Evolutionary conservation across 2,113 vertebrate genomes (phyloP).

Genomic region (Cebus imitator): DNA sequence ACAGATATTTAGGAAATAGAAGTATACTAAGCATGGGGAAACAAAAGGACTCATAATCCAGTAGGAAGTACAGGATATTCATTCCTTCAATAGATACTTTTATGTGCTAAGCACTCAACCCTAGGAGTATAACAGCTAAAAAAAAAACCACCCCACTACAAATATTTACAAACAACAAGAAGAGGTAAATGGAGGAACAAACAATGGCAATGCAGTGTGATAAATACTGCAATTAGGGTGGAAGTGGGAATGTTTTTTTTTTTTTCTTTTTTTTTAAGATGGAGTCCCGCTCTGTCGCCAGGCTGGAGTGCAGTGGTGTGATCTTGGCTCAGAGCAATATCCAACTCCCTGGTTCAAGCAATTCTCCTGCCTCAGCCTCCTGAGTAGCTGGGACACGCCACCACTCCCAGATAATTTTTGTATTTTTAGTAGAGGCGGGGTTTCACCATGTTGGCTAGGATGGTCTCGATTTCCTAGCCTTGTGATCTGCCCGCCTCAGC

Average conservation of each 20-base stretch:
- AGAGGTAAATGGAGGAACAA: not conserved
- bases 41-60: not conserved
- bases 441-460: too few species aligned
- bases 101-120: not conserved
- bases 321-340: too few species aligned
- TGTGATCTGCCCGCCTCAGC: too few species aligned
- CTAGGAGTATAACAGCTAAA: not conserved
- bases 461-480: too few species aligned
- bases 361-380: too few species aligned
- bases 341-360: too few species aligned
- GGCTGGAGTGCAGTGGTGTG: too few species aligned
- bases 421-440: too few species aligned
- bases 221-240: not conserved
- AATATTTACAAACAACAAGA: not conserved
- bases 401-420: too few species aligned
- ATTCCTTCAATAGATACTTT: not conserved
- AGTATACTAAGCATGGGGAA: not conserved
- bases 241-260: not conserved
- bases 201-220: not conserved
- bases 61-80: not conserved
- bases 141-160: not conserved
- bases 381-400: too few species aligned
- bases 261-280: too few species aligned
- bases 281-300: too few species aligned
- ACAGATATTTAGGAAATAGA: constrained; percentile 15